Conservation (phyloP, 2,113 vertebrate genomes). For the Hipposideros armiger region DNA sequence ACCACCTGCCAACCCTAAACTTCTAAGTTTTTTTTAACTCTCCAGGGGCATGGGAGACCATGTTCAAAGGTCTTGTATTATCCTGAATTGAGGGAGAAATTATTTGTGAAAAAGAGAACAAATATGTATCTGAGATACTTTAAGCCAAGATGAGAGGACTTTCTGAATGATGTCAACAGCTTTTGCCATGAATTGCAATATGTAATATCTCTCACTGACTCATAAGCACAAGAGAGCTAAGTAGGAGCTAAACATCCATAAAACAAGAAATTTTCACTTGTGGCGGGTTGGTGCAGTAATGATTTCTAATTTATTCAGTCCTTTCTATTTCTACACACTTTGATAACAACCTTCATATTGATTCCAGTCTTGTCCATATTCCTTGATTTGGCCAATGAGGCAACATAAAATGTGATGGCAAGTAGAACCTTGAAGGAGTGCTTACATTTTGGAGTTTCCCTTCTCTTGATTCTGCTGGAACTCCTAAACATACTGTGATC, state of each 20-base stretch:
- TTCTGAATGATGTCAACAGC: not conserved
- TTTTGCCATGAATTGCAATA: not conserved
- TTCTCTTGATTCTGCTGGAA: slow-evolving; percentile 37
- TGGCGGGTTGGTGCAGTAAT: slow-evolving; percentile 5
- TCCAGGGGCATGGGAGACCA: not conserved
- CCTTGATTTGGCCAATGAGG: slow-evolving; percentile 2
- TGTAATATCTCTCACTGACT: not conserved
- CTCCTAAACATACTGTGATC: slow-evolving; percentile 18
- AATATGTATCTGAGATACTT: not conserved
- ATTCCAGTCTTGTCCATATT: not conserved
- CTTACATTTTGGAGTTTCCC: not conserved
- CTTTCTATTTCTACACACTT: slow-evolving; percentile 45
- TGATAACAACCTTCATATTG: not conserved
- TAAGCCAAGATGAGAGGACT: not conserved
- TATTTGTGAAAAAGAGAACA: not conserved
- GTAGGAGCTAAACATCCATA: not conserved
- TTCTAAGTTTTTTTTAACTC: not conserved
- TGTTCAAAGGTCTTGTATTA: not conserved
- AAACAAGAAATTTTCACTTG: slow-evolving; percentile 36
- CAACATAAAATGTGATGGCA: slow-evolving; percentile 19
- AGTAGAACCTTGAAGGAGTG: slow-evolving; percentile 40
- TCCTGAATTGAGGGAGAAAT: not conserved
- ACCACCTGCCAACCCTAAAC: not conserved
- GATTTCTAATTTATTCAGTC: slow-evolving; percentile 17
- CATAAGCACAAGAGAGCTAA: slow-evolving; percentile 21